These are phyloP conservation scores for Egretta garzetta DNA, from an alignment of 2,113 vertebrate species.

Conservation along the genomic window DNA sequence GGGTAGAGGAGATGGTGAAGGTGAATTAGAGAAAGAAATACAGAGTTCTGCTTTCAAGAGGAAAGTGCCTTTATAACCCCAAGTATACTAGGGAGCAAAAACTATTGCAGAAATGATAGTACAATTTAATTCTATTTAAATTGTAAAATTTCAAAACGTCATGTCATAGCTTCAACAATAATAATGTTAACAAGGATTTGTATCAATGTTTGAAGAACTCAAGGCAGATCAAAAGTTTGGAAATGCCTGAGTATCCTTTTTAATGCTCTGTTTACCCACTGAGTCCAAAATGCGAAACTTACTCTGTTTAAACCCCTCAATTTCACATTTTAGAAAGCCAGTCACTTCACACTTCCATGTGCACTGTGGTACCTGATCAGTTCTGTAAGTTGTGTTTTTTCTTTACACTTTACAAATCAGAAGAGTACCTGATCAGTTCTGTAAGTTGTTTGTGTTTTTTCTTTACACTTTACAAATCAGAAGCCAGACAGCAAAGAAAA, in stretches of 20 bases:
- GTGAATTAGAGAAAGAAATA: neutral
- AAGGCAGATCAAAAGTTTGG: neutral
- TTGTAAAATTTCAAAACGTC: neutral
- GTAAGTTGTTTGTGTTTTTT: too few species aligned
- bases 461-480: neutral
- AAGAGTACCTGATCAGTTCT: neutral
- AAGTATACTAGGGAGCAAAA: neutral
- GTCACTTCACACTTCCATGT: neutral
- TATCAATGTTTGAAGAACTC: neutral
- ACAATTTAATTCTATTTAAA: neutral
- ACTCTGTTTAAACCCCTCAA: neutral
- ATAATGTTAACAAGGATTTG: neutral
- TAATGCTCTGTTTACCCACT: neutral
- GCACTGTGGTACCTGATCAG: neutral
- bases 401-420: neutral
- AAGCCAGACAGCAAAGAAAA: neutral
- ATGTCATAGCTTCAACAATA: neutral
- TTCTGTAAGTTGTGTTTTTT: neutral
- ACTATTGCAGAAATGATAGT: neutral
- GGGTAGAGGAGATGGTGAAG: neutral
- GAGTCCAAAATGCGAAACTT: neutral
- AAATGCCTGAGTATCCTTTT: neutral
- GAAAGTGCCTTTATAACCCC: neutral
- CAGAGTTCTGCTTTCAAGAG: neutral
- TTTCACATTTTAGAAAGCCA: neutral